Evolutionary conservation across 2,888 invertebrate genomes (phyloP), one percentile per base, ranked within the genome.

Genomic region (Trachelus tabidus): DNA sequence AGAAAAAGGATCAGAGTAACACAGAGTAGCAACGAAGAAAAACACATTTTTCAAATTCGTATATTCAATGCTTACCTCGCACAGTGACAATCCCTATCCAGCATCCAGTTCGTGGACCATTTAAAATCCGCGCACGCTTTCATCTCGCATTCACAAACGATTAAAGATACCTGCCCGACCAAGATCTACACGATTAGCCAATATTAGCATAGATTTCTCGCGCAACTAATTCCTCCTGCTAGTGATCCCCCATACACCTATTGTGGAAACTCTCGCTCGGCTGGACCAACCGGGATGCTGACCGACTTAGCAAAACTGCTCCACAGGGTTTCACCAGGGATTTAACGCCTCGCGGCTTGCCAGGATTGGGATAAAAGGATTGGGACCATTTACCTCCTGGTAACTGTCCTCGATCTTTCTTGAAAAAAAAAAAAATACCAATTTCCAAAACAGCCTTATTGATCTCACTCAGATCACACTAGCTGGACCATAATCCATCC

Each of bases 291-390:
- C 82, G 75, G 76, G 79, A 75, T 76, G 86, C 87, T 89, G 89
- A 88, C 87, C 88, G 90, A 90, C 88, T 90, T 88, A 87, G 78
- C 79, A 83, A 81, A 80, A 85, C 81, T 83, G 83, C 84, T 76
- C 71, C 80, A 83, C 76, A 35, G 83, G 85, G 85, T 86, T 84
- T 86, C 88, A 87, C 85, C 80, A 79, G 85, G 89, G 90, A 89
- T 90, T 90, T 90, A 90, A 90, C 90, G 90, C 90, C 88, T 89
- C 89, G 89, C 83, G 85, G 87, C 82, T 84, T 81, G 78, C 82
- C 83, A 82, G 81, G 84, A 87, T 85, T 83, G 85, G 56, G 86
- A 87, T 87, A 85, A 85, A 87, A 85, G 85, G 87, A 71, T 71
- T 34, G 31, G 12, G 71, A 23, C 71, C 6, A 15, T 71, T 34